A percentile compares a stretch with the other conserved stretches of the same genome.
phyloP scores from a whole-genome alignment of 2,888 invertebrate species.

The Andrena fulva region DNA sequence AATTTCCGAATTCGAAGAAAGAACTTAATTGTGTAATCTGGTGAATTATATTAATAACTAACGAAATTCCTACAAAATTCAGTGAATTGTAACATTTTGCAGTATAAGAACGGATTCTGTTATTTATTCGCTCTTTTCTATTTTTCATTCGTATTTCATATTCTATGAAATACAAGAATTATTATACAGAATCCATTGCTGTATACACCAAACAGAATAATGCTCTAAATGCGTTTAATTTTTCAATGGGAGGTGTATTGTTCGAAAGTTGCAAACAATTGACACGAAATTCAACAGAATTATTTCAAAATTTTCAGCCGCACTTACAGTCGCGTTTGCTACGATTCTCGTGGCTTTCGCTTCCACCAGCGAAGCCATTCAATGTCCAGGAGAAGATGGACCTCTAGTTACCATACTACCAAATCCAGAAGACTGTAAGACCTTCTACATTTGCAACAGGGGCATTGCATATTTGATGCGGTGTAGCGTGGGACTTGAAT shows the following conservation, averaged over 20 bases:
- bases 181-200: no score
- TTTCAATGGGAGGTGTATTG: not conserved
- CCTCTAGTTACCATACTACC: not conserved
- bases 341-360: not conserved
- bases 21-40: no score
- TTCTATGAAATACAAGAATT: no score
- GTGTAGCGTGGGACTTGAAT: conserved; percentile 6
- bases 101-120: no score
- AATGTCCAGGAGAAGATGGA: not conserved
- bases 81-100: no score
- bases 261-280: not conserved
- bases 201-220: no score
- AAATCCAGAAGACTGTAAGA: conserved; percentile 12
- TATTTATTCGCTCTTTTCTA: no score
- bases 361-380: not conserved
- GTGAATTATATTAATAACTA: no score
- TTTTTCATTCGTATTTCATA: no score
- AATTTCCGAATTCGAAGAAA: no score
- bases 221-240: not conserved
- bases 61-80: no score
- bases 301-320: conserved; percentile 5
- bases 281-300: not conserved
- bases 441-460: not conserved
- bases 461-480: not conserved
- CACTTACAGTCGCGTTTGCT: not conserved